Evolutionary conservation across 1,140 invertebrate genomes (phyloP).

Genomic region (Lucilia cuprina): DNA sequence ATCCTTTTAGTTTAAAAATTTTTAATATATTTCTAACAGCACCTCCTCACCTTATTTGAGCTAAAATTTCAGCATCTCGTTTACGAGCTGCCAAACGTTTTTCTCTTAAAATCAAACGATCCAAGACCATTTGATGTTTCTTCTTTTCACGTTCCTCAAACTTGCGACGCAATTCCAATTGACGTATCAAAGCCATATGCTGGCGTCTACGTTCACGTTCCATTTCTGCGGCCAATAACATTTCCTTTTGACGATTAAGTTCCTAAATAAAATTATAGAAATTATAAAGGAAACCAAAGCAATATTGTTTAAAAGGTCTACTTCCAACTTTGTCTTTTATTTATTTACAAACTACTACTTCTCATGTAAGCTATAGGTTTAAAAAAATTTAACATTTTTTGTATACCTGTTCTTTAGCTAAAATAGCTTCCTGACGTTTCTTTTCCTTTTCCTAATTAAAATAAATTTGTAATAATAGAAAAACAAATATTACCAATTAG

Average conservation of each 20-base stretch:
- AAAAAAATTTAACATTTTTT: neutral
- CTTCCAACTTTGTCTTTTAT: neutral
- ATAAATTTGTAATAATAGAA: slow-evolving; percentile 47
- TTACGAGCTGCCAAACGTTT: slow-evolving; percentile 82
- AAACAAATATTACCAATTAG: slow-evolving; percentile 32
- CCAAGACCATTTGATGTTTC: slow-evolving; percentile 71
- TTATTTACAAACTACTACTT: slow-evolving; percentile 13
- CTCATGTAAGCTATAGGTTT: neutral
- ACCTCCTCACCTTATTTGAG: slow-evolving; percentile 69
- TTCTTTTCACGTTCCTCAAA: slow-evolving; percentile 89
- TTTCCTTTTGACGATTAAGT: slow-evolving; percentile 85
- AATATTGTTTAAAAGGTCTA: neutral
- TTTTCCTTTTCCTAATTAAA: slow-evolving; percentile 83
- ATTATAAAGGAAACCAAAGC: too few species aligned
- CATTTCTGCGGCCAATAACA: slow-evolving; percentile 85
- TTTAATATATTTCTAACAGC: slow-evolving; percentile 34
- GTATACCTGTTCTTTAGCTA: slow-evolving; percentile 87
- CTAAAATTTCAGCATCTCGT: slow-evolving; percentile 83
- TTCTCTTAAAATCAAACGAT: slow-evolving; percentile 66
- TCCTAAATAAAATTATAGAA: slow-evolving; percentile 70
- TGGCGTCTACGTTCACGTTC: slow-evolving; percentile 89
- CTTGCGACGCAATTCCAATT: slow-evolving; percentile 82
- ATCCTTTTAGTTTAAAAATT: neutral
- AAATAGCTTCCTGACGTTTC: slow-evolving; percentile 83
- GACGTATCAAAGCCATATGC: slow-evolving; percentile 87